Evolutionary conservation across 2,888 invertebrate species (phyloP).

Genomic region (Agrochola lychnidis): DNA sequence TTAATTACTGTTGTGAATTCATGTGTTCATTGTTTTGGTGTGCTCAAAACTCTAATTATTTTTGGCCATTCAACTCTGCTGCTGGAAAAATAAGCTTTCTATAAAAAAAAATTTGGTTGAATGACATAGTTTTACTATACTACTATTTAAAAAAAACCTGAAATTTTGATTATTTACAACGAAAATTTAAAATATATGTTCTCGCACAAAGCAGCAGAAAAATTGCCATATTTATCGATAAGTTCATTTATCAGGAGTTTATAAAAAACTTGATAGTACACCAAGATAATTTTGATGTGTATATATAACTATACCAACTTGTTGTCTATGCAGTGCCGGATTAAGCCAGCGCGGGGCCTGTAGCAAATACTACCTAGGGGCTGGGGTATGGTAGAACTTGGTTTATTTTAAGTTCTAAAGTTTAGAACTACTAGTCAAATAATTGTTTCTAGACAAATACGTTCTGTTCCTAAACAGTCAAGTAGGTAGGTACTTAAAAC

Average conservation of each 20-base stretch:
- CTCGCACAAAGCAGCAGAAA: neutral
- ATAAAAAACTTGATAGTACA: conserved; percentile 21
- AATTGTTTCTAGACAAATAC: no score
- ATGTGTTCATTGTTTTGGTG: conserved; percentile 42
- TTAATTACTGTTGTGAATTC: conserved; percentile 20
- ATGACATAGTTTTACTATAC: neutral
- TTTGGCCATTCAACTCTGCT: neutral
- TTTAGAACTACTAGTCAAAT: no score
- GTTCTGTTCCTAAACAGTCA: no score
- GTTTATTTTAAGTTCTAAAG: no score
- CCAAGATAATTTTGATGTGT: conserved; percentile 54
- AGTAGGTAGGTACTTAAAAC: no score
- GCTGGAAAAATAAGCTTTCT: neutral
- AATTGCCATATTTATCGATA: neutral
- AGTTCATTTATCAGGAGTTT: neutral
- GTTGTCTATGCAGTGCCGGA: conserved; percentile 20
- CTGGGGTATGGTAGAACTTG: no score
- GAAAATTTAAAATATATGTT: neutral
- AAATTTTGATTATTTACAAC: neutral
- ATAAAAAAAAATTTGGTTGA: neutral
- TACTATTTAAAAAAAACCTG: neutral
- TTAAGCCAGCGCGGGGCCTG: no score
- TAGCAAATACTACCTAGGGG: no score
- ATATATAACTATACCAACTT: conserved; percentile 33
- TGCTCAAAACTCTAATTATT: conserved; percentile 1